phyloP scores from a whole-genome alignment of 2,888 invertebrate genomes.

The Chloromyia formosa region DNA sequence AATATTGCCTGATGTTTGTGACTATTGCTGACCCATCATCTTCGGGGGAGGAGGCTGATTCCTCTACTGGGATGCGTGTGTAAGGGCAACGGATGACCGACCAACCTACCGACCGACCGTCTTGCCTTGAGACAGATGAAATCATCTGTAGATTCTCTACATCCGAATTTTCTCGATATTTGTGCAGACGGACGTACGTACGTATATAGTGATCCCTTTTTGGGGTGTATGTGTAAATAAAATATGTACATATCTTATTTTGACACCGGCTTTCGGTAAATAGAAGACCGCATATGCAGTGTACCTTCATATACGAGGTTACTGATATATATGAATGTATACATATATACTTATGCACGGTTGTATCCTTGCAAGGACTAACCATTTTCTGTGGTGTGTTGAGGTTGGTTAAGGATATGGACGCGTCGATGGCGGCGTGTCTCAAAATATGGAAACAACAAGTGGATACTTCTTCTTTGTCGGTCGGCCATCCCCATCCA shows the following conservation, averaged over 20 bases:
- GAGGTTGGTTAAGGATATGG: slow-evolving; percentile 45
- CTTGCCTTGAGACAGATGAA: slow-evolving; percentile 41
- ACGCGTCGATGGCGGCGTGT: neutral
- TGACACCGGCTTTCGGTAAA: slow-evolving; percentile 13
- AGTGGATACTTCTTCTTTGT: slow-evolving; percentile 41
- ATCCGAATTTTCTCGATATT: slow-evolving; percentile 18
- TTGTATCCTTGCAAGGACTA: slow-evolving; percentile 29
- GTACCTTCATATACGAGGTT: neutral
- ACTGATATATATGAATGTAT: neutral
- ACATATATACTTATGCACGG: neutral
- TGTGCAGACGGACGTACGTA: slow-evolving; percentile 4
- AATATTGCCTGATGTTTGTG: slow-evolving; percentile 13
- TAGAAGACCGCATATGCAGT: neutral
- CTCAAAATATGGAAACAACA: slow-evolving; percentile 44
- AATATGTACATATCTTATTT: slow-evolving; percentile 6
- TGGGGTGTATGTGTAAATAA: neutral
- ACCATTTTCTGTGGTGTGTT: slow-evolving; percentile 39
- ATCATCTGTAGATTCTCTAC: slow-evolving; percentile 40
- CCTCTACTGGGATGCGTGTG: neutral
- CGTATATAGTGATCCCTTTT: neutral
- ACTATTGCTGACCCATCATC: neutral
- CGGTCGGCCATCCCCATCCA: neutral
- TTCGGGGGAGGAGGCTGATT: neutral
- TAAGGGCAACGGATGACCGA: slow-evolving; percentile 29
- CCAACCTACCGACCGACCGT: slow-evolving; percentile 29